phyloP scores from a whole-genome alignment of 2,888 invertebrate genomes.

The Tortricodes alternella region DNA sequence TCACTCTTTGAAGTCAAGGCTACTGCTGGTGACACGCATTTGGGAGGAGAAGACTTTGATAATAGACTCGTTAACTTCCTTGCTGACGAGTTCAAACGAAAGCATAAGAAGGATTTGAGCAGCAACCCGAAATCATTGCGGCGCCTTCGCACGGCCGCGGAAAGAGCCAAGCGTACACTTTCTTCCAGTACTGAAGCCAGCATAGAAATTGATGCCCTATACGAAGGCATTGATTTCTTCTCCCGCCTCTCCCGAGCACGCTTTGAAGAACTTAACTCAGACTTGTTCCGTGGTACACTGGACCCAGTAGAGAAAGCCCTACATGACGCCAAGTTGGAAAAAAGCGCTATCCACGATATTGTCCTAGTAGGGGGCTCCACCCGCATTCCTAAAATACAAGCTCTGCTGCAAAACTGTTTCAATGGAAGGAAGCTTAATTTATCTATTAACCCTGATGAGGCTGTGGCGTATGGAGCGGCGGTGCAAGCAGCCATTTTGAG shows the following conservation, averaged over 20 bases:
- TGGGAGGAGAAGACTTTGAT: constrained; percentile 89
- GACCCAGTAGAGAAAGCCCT: constrained; percentile 90
- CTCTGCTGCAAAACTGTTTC: constrained; percentile 88
- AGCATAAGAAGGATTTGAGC: constrained; percentile 86
- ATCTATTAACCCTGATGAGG: constrained; percentile 91
- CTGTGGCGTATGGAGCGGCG: constrained; percentile 90
- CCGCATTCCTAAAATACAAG: constrained; percentile 90
- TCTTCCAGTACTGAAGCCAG: constrained; percentile 89
- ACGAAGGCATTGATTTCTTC: constrained; percentile 87
- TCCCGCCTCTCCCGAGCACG: constrained; percentile 87
- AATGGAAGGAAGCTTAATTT: constrained; percentile 87
- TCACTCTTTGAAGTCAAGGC: constrained; percentile 90
- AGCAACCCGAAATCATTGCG: constrained; percentile 85
- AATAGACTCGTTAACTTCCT: constrained; percentile 85
- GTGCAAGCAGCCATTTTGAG: constrained; percentile 88
- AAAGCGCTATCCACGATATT: constrained; percentile 87
- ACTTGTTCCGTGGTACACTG: constrained; percentile 87
- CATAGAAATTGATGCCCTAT: constrained; percentile 89
- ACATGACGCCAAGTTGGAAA: constrained; percentile 89
- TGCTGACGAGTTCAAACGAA: constrained; percentile 87
- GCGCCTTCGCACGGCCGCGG: constrained; percentile 88
- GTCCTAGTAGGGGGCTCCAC: constrained; percentile 92
- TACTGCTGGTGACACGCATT: constrained; percentile 92
- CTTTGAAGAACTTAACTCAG: constrained; percentile 89
- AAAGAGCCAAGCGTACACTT: constrained; percentile 88